Evolutionary conservation across 2,888 invertebrate genomes (phyloP), one percentile per base, ranked within the genome.

Genomic region (Bombylius discolor): DNA sequence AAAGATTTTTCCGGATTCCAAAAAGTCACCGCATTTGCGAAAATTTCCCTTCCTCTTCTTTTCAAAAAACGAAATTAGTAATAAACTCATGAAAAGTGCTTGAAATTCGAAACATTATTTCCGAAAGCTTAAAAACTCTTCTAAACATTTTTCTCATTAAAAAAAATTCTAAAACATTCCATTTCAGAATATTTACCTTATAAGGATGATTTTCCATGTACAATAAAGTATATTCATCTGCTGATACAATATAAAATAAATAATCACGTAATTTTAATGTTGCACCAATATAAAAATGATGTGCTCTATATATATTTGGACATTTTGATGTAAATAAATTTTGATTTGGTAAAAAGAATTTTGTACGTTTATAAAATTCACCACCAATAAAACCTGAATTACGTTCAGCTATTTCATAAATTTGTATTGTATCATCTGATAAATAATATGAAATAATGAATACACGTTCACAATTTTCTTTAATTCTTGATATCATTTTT

Each of bases 281-380:
- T 32, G 88, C 86, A 4, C 95, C 95, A 32, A 95, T 80, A 76
- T 84, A 90, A 77, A 95, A 87, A 69, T 95, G 86, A 62, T 83
- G 79, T 7, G 89, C 83, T 1, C 82, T 81, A 70, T 89, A 94
- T 62, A 81, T 81, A 6, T 81, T 77, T 0, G 93, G 92, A 47
- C 85, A 82, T 62, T 84, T 79, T 8, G 83, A 82, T 48, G 81
- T 79, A 65, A 81, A 85, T 67, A 83, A 78, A 33, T 89, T 80
- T 61, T 87, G 84, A 5, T 83, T 83, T 0, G 89, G 89, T 54
- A 90, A 76, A 56, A 83, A 80, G 58, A 91, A 80, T 64, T 82
- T 79, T 47, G 79, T 79, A 33, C 89, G 83, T 60, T 79, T 79
- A 62, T 83, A 80, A 67, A 88, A 88, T 62, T 80, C 80, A 1